These are phyloP conservation scores for Ptilonorhynchus violaceus DNA, from an alignment of 2,113 vertebrate species.

Conservation along the genomic window DNA sequence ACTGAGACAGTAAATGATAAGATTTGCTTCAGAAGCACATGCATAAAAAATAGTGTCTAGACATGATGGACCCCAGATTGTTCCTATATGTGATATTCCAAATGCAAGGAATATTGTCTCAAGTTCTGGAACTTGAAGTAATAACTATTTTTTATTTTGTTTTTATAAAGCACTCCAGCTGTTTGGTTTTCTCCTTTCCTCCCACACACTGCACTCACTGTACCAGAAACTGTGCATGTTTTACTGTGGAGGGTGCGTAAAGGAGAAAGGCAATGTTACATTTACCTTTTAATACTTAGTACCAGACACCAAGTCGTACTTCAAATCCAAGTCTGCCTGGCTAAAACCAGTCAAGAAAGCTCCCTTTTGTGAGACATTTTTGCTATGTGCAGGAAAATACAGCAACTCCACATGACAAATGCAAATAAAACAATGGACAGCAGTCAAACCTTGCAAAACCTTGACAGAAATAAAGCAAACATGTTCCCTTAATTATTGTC, in stretches of 20 bases:
- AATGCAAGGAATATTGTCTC: not conserved
- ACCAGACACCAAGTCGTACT: not conserved
- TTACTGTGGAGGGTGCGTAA: not conserved
- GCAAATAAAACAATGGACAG: not conserved
- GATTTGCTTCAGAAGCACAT: not conserved
- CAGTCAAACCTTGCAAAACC: not conserved
- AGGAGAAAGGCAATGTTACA: not conserved
- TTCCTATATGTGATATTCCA: not conserved
- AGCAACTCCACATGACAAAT: not conserved
- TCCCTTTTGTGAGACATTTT: not conserved
- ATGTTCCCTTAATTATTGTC: not conserved
- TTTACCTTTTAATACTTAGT: not conserved
- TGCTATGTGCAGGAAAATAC: not conserved
- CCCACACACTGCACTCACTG: not conserved
- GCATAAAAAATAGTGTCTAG: not conserved
- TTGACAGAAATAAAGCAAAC: not conserved
- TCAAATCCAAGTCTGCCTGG: not conserved
- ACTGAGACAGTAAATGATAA: not conserved
- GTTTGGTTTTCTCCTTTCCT: not conserved
- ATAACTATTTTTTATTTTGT: not conserved
- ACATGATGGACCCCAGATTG: not conserved
- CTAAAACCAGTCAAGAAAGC: not conserved
- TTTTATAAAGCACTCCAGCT: not conserved
- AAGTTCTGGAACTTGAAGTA: not conserved
- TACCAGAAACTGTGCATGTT: not conserved